Conservation (phyloP, 2,113 vertebrate species). For the Eleginops maclovinus region DNA sequence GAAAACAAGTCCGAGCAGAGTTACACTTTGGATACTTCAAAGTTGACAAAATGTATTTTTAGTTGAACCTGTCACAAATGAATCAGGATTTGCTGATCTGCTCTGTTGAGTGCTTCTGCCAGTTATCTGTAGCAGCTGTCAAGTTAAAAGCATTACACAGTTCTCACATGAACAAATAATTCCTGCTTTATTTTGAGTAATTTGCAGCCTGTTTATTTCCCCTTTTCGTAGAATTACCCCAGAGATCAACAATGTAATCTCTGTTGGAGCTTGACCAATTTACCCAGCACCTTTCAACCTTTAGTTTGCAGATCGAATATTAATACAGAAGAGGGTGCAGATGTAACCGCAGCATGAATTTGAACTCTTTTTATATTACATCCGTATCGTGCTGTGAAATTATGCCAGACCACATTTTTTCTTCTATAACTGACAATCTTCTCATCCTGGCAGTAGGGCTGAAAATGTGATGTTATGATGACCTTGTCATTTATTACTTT, state of each 20-base stretch:
- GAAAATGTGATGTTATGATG: constrained; percentile 24
- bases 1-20: not conserved
- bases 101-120: constrained; percentile 41
- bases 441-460: not conserved
- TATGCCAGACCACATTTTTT: constrained; percentile 11
- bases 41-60: constrained; percentile 38
- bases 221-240: constrained; percentile 23
- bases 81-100: constrained; percentile 46
- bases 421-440: constrained; percentile 2
- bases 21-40: not conserved
- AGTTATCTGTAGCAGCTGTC: constrained; percentile 53
- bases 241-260: constrained; percentile 30
- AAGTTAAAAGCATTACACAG: constrained; percentile 16
- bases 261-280: constrained; percentile 28
- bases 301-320: constrained; percentile 40
- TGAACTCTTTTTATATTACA: constrained; percentile 15
- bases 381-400: constrained; percentile 26
- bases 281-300: constrained; percentile 42
- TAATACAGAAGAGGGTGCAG: constrained; percentile 18
- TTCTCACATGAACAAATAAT: constrained; percentile 40
- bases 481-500: constrained; percentile 22
- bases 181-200: constrained; percentile 41
- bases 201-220: constrained; percentile 48
- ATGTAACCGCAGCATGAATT: constrained; percentile 26
- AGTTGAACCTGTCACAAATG: constrained; percentile 39